Evolutionary conservation across 2,113 vertebrate genomes (phyloP), one percentile per base, ranked within the genome.

Genomic region (Gobiocypris rarus): DNA sequence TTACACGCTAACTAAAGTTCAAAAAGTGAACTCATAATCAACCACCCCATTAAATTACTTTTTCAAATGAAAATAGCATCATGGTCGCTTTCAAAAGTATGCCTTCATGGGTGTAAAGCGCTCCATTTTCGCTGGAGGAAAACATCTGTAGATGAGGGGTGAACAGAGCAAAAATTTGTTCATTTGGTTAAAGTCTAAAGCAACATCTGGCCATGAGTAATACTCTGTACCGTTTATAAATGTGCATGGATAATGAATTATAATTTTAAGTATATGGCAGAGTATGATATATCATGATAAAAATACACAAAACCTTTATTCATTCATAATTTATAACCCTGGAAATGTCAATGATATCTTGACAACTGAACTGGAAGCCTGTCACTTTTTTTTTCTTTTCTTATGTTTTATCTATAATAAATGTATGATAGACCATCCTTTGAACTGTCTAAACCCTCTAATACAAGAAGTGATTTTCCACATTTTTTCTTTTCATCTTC

Each of bases 281-380:
- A 67, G 15, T 17, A 67, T 34, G 15, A 17, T 7, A 7, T 15
- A 34, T 28, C 15, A 38, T 34, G 63, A 69, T 69, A 9, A 41
- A 70, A 69, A 70, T 5, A n/a, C 31, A 69, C 67, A 41, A 41
- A 70, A 70, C 19, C 67, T 41, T 41, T 41, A 70, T 41, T 70
- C 34, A 41, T 41, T 70, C 34, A 41, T 70, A 41, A 41, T 41
- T 41, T 41, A 70, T 10, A 41, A 70, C 19, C 2, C 34, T n/a
- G 67, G 9, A 70, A 41, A 70, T 69, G 31, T 69, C 65, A 69
- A 34, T 9, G 10, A 38, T 69, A 69, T 69, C 19, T 69, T 69
- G 17, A 41, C 17, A 17, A 69, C 34, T 70, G 67, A 70, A 41
- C 67, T 41, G 34, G 63, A 70, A 41, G 22, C 22, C 67, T n/a